Base-by-base conservation (phyloP, 2,113 vertebrate genomes). In the Bolborhynchus lineola region DNA sequence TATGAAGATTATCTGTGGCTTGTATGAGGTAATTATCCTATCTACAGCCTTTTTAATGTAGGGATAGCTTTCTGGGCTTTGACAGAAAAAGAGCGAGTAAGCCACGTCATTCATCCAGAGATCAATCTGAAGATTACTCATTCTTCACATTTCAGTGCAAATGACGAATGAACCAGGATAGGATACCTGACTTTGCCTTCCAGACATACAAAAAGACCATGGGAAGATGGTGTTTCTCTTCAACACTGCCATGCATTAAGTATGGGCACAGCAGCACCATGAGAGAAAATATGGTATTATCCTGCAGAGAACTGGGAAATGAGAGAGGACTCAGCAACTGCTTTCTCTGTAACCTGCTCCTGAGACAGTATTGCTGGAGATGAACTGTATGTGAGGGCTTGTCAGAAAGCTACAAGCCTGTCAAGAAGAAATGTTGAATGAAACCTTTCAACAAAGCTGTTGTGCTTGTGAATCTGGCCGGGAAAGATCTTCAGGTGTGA, bases 211-310 rank as follows among this genome's bases (percentile, higher is more conserved):
- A 75, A 70, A 59, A 46, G 50, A 70, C 13, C 14, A 5, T 29
- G 41, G 37, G 44, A 67, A n/a, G 26, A 60, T 69, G 26, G 8
- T 9, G 9, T 70, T 33, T n/a, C 62, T 53, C 26, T 82, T 52
- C 46, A 37, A 59, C 19, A 25, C 16, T 74, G 16, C n/a, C 24
- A 25, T 63, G 78, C 55, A 60, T 79, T 47, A 68, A 17, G 5
- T 19, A 23, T 41, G 39, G 28, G 33, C 44, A 55, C 1, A 2
- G 23, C 39, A 68, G 21, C 7, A 28, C 11, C 0, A 1, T n/a
- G 42, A 29, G 39, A 79, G 21, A 70, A 62, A 81, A 65, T 33
- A 13, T 2, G 8, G 11, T 42, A 15, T 60, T n/a, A 49, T n/a
- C 13, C 44, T 24, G 15, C 21, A 64, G 11, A 52, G 3, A 25